Base-by-base conservation (phyloP, 2,888 invertebrate species). In the Parasteatoda lunata region DNA sequence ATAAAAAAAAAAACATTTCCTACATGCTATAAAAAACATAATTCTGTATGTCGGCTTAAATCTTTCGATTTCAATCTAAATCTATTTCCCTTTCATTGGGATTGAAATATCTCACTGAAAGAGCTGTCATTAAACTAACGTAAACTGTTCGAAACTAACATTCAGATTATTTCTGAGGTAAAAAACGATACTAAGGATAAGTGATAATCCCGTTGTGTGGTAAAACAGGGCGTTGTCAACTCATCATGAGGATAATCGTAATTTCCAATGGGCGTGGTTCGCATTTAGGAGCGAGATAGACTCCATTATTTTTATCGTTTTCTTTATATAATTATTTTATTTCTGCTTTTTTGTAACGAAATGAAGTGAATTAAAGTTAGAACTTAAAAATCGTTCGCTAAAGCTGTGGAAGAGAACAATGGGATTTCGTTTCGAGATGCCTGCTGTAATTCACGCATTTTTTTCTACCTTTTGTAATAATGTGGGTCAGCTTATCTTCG, bases 221-320 rank as follows among this genome's bases (percentile, higher is more conserved):
- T 30, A 51, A 66, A 80, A 52, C 30, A 48, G 64, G 80, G 79
- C 71, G 79, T 79, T 48, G 48, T 30, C 79, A 79, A 30, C 54
- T 64, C 11, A 65, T 71, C 71, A 79, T 49, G 65, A 51, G 65
- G 49, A 73, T 65, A 72, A 73, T 80, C 82, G 49, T 70, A 70
- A 77, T 71, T 76, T 69, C 51, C n/a, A 49, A 45, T 64, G 76
- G 82, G 70, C 70, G 69, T 49, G 64, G 4, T 13, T 64, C n/a
- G 9, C 82, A 65, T 51, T 76, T 70, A 78, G n/a, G 80, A 80
- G 15, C 76, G 49, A 80, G 65, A 72, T 65, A 64, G 80, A 80
- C 51, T 48, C 70, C 48, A 82, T 82, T 82, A 70, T 76, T 51
- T 82, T 70, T 76, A 48, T 70, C 64, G 52, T 54, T 48, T 51